A percentile compares a stretch with the other conserved stretches of the same genome.
Conservation (phyloP, 1,140 invertebrate species). For the Orussus abietinus region DNA sequence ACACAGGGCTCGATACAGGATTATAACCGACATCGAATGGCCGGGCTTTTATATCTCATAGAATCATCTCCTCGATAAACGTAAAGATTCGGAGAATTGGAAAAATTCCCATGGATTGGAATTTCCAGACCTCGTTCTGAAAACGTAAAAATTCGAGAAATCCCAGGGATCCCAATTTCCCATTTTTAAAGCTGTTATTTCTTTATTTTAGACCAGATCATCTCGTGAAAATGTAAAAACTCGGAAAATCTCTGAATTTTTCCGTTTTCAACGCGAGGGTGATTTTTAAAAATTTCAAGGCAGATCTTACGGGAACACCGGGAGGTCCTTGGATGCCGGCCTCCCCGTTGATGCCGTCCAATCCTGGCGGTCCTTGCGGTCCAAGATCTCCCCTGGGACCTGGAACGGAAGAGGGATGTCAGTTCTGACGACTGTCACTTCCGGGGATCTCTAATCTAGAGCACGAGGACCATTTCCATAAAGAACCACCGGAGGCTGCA, state of each 20-base stretch:
- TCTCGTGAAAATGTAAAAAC: neutral
- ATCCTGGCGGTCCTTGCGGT: slow-evolving; percentile 57
- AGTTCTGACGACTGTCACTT: slow-evolving; percentile 10
- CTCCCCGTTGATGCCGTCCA: slow-evolving; percentile 61
- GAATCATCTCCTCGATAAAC: neutral
- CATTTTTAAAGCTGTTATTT: no score
- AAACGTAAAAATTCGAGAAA: no score
- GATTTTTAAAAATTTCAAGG: no score
- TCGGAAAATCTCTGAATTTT: neutral
- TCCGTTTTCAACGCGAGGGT: no score
- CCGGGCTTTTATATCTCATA: slow-evolving; percentile 3
- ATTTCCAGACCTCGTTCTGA: no score
- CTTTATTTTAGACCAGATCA: no score
- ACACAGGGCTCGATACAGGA: neutral
- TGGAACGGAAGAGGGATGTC: slow-evolving; percentile 28
- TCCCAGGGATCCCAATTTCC: no score
- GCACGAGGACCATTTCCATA: neutral
- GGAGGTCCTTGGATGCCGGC: slow-evolving; percentile 65
- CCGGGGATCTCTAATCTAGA: slow-evolving; percentile 7
- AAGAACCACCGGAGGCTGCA: slow-evolving; percentile 2
- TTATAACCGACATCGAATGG: neutral
- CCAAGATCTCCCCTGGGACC: slow-evolving; percentile 58
- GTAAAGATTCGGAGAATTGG: neutral
- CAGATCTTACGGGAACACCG: slow-evolving; percentile 69
- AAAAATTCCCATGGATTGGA: neutral